These are phyloP conservation scores for Sthenelais limicola DNA, from an alignment of 2,888 invertebrate species.

Conservation along the genomic window DNA sequence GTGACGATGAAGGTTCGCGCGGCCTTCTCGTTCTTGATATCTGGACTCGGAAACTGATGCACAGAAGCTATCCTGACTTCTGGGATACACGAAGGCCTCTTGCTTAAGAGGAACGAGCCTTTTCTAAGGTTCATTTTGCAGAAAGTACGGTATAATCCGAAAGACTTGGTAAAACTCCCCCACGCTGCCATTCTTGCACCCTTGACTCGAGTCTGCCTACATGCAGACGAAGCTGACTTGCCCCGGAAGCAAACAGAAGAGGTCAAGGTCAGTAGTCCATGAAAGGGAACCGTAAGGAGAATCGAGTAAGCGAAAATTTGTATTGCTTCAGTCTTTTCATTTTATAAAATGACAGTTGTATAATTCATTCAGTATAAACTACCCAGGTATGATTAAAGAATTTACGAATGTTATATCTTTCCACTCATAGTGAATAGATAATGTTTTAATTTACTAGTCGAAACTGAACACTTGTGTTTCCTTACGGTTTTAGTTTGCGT, in stretches of 20 bases:
- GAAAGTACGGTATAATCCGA: constrained; percentile 8
- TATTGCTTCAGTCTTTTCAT: background rate
- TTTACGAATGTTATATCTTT: background rate
- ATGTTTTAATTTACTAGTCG: too few relatives aligned
- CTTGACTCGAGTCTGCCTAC: background rate
- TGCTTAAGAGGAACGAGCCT: background rate
- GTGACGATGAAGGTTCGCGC: constrained; percentile 34
- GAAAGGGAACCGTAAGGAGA: background rate
- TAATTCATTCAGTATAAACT: background rate
- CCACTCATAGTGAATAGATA: background rate
- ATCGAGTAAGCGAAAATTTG: background rate
- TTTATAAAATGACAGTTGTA: background rate
- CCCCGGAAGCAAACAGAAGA: background rate
- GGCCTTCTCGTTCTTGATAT: constrained; percentile 35
- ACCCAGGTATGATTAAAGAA: background rate
- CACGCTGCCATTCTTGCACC: constrained; percentile 23
- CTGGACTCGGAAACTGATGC: constrained; percentile 37
- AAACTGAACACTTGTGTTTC: too few relatives aligned
- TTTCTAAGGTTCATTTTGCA: background rate
- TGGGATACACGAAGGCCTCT: background rate
- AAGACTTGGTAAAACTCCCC: background rate
- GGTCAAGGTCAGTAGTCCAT: constrained; percentile 5
- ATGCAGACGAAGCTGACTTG: constrained; percentile 16
- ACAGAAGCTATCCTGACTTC: background rate
- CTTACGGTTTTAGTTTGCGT: too few relatives aligned